phyloP scores from a whole-genome alignment of 2,113 vertebrate species.

The Myiagra hebetior region DNA sequence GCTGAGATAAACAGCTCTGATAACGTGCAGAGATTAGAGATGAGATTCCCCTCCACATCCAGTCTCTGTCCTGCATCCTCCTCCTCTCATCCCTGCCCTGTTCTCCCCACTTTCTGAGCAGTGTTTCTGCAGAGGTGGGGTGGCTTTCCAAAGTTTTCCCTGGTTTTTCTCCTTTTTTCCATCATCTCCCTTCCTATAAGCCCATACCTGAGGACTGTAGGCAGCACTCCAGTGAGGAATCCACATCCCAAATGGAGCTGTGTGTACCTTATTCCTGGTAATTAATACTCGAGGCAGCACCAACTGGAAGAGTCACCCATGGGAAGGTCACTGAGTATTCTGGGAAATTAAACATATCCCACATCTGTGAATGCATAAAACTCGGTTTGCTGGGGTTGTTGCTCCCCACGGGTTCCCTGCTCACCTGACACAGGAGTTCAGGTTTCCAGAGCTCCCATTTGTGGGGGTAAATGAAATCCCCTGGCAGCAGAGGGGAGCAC shows the following conservation, averaged over 20 bases:
- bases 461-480: accelerated
- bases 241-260: not conserved
- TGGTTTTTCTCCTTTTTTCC: not conserved
- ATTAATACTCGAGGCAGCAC: not conserved
- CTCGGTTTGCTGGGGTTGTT: not conserved
- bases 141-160: not conserved
- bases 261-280: not conserved
- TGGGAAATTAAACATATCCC: not conserved
- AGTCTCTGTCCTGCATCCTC: not conserved
- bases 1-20: not conserved
- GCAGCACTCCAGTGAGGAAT: not conserved
- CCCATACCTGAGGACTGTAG: not conserved
- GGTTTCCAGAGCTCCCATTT: not conserved
- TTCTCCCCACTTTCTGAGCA: not conserved
- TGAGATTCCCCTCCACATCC: not conserved
- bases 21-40: not conserved
- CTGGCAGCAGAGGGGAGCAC: not conserved
- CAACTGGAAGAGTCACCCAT: not conserved
- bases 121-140: accelerated
- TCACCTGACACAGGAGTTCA: not conserved
- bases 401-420: not conserved
- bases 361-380: not conserved
- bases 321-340: not conserved
- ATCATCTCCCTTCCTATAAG: not conserved
- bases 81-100: not conserved